Evolutionary conservation across 1,140 invertebrate genomes (phyloP), one percentile per base, ranked within the genome.

Genomic region (Zaprionus taronus): DNA sequence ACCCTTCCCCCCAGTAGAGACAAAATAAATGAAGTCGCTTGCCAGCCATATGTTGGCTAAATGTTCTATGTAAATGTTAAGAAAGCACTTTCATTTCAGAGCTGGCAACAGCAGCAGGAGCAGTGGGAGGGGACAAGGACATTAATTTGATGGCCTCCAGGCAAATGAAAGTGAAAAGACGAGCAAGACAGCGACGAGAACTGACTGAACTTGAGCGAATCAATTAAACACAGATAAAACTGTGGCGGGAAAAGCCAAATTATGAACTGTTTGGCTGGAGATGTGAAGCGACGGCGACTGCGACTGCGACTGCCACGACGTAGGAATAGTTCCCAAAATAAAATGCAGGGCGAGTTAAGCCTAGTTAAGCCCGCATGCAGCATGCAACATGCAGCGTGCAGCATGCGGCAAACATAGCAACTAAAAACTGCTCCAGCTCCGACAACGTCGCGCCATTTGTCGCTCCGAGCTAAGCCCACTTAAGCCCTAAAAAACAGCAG

Each of bases 401-500:
- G 79, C 72, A 82, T 76, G 71, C 72, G 24, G 79, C 58, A n/a
- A 69, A 79, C 78, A 83, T 74, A 53, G 64, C 67, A 85, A 86
- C 81, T 78, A 79, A 81, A 86, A 87, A 89, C 84, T 79, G 83
- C 65, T 87, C 84, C 84, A 83, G 80, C 83, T 68, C 53, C 83
- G 61, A 53, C 71, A 67, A 68, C 74, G 69, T 77, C 82, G 80
- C 81, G 82, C 82, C 79, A 87, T 87, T 87, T 87, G 84, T 87
- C 85, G 84, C 77, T 83, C 78, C 81, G 51, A 72, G 63, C 84
- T 87, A 87, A 87, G 84, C 84, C 84, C 85, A 78, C 84, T 84
- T 87, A 87, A 87, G 84, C 84, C 84, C 84, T 87, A 87, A 87
- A 87, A 89, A 87, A 87, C 83, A 89, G 69, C 77, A 83, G 83